Conservation (phyloP, 2,797 vertebrate species). For the Diplodus sargus region DNA sequence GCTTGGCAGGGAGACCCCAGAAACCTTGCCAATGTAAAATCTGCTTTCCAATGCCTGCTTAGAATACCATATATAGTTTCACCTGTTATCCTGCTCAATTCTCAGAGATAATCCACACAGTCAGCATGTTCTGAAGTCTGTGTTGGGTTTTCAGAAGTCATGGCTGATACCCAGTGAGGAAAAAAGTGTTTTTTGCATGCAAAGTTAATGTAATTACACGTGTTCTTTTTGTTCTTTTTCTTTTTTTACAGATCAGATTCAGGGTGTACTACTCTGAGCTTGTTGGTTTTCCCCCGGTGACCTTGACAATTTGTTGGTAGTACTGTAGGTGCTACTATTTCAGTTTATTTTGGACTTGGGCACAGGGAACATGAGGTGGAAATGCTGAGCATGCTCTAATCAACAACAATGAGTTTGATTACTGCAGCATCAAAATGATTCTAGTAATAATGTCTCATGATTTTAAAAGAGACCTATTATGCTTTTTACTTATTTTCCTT, state of each 20-base stretch:
- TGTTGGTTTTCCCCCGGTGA: constrained; percentile 43
- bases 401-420: background rate
- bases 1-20: constrained; percentile 71
- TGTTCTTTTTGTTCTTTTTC: constrained; percentile 1
- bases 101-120: constrained; percentile 68
- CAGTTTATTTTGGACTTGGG: constrained; percentile 5
- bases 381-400: background rate
- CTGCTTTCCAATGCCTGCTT: constrained; percentile 79
- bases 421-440: background rate
- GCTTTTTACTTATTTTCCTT: too few relatives aligned
- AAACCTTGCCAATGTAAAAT: constrained; percentile 77
- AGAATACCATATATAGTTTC: constrained; percentile 83
- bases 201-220: constrained; percentile 33
- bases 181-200: constrained; percentile 17
- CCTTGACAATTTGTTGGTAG: constrained; percentile 18
- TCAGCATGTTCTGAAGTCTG: constrained; percentile 63
- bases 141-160: constrained; percentile 44
- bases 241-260: constrained; percentile 20
- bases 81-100: constrained; percentile 79
- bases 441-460: background rate
- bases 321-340: background rate
- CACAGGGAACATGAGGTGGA: background rate
- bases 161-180: constrained; percentile 25
- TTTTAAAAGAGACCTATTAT: background rate
- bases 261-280: constrained; percentile 17